Percentiles rank a stretch among this genome's conserved stretches.
These are phyloP conservation scores for Congeria kusceri DNA, from an alignment of 2,888 invertebrate genomes.

Conservation along the genomic window DNA sequence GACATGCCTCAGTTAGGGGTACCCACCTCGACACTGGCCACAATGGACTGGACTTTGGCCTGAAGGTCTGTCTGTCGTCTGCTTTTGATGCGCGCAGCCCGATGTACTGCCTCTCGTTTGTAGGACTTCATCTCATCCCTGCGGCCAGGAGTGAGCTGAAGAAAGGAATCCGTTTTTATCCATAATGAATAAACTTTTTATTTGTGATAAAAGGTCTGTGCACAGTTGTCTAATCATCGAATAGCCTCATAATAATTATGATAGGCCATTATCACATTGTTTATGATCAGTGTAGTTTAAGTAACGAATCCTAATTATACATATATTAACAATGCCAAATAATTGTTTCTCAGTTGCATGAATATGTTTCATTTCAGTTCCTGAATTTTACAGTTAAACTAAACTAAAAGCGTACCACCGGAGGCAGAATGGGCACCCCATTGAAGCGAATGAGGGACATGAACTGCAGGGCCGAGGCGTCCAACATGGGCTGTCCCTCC, in stretches of 20 bases:
- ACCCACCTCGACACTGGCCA: conserved; percentile 75
- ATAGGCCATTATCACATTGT: too few species aligned
- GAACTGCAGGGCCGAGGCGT: conserved; percentile 67
- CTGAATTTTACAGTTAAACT: too few species aligned
- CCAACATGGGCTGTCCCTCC: conserved; percentile 52
- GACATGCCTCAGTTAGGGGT: too few species aligned
- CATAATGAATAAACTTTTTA: too few species aligned
- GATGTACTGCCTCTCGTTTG: conserved; percentile 89
- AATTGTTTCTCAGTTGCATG: too few species aligned
- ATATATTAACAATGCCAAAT: too few species aligned
- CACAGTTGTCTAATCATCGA: too few species aligned
- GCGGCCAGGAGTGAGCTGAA: conserved; percentile 68
- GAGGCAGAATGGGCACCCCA: conserved; percentile 91
- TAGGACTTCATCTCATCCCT: conserved; percentile 88
- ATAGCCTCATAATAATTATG: too few species aligned
- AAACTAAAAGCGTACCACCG: conserved; percentile 90
- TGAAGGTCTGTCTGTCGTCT: conserved; percentile 75
- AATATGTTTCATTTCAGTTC: too few species aligned
- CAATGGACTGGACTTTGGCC: conserved; percentile 74
- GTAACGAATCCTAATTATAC: too few species aligned
- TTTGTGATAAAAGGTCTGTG: too few species aligned
- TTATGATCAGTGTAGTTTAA: too few species aligned
- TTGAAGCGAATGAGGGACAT: conserved; percentile 91
- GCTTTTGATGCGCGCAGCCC: conserved; percentile 86
- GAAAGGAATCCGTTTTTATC: neutral